Evolutionary conservation across 2,113 vertebrate species (phyloP).

Genomic region (Centropristis striata): DNA sequence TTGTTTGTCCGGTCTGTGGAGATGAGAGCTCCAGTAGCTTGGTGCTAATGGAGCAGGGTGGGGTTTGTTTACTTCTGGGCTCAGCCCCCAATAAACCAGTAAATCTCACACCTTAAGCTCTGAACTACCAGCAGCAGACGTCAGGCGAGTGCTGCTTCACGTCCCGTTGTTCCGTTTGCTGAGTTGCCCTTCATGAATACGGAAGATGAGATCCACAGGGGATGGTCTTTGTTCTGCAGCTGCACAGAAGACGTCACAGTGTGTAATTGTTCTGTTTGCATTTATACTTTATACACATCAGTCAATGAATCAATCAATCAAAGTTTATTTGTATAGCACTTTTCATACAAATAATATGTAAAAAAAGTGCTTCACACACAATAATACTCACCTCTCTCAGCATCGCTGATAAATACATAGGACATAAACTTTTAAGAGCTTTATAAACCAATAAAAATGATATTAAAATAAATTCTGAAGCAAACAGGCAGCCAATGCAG

Average conservation of each 20-base stretch:
- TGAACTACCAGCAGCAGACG: neutral
- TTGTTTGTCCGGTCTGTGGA: neutral
- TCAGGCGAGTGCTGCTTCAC: neutral
- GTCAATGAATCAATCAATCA: too few species aligned
- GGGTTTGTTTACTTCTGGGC: slow-evolving; percentile 10
- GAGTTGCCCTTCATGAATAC: neutral
- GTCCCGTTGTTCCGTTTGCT: neutral
- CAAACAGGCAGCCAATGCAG: too few species aligned
- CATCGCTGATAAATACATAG: too few species aligned
- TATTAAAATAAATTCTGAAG: too few species aligned
- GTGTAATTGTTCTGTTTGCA: neutral
- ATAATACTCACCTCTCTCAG: too few species aligned
- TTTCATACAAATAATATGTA: too few species aligned
- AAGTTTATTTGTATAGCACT: too few species aligned
- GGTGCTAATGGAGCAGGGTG: neutral
- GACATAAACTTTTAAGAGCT: too few species aligned
- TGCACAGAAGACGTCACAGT: neutral
- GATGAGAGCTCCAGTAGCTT: slow-evolving; percentile 19
- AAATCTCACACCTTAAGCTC: slow-evolving; percentile 19
- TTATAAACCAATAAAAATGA: too few species aligned
- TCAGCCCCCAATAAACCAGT: slow-evolving; percentile 1
- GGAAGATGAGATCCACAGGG: neutral
- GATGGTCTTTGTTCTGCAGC: neutral
- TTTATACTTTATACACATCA: too few species aligned
- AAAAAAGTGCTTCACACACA: too few species aligned